These are phyloP conservation scores for Protonemura montana DNA, from an alignment of 2,888 invertebrate genomes.

Conservation along the genomic window DNA sequence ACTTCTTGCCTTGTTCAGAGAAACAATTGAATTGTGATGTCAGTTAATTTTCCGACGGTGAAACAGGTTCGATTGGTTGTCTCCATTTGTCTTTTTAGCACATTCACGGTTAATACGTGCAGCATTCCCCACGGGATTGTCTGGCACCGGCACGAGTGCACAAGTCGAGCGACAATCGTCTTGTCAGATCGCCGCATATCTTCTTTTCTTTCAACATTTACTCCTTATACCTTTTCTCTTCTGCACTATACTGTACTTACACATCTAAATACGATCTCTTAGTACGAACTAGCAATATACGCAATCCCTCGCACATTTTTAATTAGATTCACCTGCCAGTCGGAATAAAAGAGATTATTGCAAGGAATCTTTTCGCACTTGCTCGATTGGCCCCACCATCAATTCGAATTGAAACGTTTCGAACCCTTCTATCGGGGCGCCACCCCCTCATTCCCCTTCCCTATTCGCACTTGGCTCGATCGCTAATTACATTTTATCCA, in stretches of 20 bases:
- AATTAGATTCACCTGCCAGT: not conserved
- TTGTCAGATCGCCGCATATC: not conserved
- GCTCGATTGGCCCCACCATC: not conserved
- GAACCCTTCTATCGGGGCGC: not conserved
- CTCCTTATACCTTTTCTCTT: not conserved
- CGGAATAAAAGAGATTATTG: not conserved
- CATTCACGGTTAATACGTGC: slow-evolving; percentile 20
- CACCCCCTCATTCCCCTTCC: not conserved
- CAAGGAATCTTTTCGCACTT: not conserved
- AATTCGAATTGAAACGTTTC: not conserved
- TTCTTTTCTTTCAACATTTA: not conserved
- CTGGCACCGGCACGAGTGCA: not conserved
- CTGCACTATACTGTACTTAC: not conserved
- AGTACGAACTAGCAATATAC: not conserved
- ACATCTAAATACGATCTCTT: not conserved
- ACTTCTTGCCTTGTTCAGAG: not conserved
- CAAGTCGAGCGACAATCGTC: not conserved
- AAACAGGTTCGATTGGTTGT: slow-evolving; percentile 36
- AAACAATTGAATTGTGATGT: slow-evolving; percentile 13
- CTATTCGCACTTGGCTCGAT: slow-evolving; percentile 1
- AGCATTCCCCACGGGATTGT: slow-evolving; percentile 16
- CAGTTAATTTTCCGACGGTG: slow-evolving; percentile 8
- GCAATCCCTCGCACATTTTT: not conserved
- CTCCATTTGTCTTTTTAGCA: slow-evolving; percentile 41
- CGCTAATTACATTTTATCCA: slow-evolving; percentile 4